These are phyloP conservation scores for Vidua macroura DNA, from an alignment of 2,113 vertebrate genomes.

Conservation along the genomic window DNA sequence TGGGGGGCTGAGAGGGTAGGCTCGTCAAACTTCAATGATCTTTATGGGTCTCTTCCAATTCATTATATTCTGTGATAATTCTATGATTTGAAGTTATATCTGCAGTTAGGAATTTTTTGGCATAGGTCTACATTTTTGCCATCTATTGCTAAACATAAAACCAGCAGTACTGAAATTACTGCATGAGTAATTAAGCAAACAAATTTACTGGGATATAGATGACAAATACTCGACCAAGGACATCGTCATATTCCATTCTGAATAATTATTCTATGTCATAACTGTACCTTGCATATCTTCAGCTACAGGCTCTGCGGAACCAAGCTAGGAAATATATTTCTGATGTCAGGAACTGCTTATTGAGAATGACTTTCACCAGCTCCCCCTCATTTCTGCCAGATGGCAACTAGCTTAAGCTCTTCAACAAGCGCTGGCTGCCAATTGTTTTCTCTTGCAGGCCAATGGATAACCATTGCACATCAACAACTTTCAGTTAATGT, in stretches of 20 bases:
- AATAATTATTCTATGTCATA: background rate
- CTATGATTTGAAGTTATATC: background rate
- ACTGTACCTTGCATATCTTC: background rate
- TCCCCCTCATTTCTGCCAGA: constrained; percentile 26
- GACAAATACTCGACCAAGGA: background rate
- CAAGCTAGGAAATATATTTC: constrained; percentile 1
- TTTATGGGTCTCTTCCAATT: background rate
- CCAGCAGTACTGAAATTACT: background rate
- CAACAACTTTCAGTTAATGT: background rate
- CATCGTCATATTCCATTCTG: background rate
- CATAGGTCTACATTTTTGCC: background rate
- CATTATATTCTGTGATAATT: background rate
- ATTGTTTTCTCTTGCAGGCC: background rate
- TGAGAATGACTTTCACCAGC: constrained; percentile 2
- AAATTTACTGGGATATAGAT: background rate
- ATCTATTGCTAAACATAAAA: background rate
- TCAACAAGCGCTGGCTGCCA: background rate
- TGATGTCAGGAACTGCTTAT: background rate
- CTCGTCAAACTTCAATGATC: background rate
- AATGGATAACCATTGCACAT: background rate
- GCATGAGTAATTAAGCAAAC: background rate
- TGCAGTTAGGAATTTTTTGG: background rate
- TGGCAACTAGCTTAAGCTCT: background rate
- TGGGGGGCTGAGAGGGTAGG: too few relatives aligned
- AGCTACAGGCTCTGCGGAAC: background rate